Percentiles rank a stretch among this genome's conserved stretches.
phyloP scores from a whole-genome alignment of 2,888 invertebrate genomes.

The Nezara viridula region DNA sequence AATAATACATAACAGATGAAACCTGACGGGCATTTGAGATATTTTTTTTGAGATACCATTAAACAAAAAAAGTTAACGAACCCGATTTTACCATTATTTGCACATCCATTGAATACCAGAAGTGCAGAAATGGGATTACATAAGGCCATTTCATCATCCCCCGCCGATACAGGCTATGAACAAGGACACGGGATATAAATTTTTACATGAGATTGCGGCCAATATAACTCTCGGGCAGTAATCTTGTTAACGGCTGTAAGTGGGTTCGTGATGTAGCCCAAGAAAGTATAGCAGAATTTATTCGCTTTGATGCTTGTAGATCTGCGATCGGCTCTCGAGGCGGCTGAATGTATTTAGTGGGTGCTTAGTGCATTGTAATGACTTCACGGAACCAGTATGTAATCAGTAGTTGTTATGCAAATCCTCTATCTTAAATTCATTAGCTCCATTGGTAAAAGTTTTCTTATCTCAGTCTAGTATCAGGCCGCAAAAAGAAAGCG shows the following conservation, averaged over 20 bases:
- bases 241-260: slow-evolving; percentile 42
- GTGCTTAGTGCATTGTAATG: slow-evolving; percentile 47
- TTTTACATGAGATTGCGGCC: background rate
- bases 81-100: background rate
- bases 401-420: slow-evolving; percentile 37
- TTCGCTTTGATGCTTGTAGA: slow-evolving; percentile 36
- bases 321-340: background rate
- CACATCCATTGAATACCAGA: background rate
- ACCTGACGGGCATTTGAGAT: too few relatives aligned
- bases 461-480: background rate
- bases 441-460: slow-evolving; percentile 24
- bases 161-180: background rate
- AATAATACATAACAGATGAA: too few relatives aligned
- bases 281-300: slow-evolving; percentile 36
- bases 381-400: background rate
- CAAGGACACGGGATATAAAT: slow-evolving; percentile 22
- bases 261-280: slow-evolving; percentile 41
- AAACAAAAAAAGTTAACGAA: too few relatives aligned
- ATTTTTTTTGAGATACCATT: too few relatives aligned
- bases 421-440: slow-evolving; percentile 29
- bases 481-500: background rate
- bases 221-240: slow-evolving; percentile 33
- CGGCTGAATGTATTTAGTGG: slow-evolving; percentile 31
- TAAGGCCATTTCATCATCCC: slow-evolving; percentile 9
- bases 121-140: background rate